Percentiles rank a stretch among this genome's conserved stretches.
These are phyloP conservation scores for Mesocentrotus franciscanus DNA, from an alignment of 53 echinoderm and acorn worm species.

Conservation along the genomic window DNA sequence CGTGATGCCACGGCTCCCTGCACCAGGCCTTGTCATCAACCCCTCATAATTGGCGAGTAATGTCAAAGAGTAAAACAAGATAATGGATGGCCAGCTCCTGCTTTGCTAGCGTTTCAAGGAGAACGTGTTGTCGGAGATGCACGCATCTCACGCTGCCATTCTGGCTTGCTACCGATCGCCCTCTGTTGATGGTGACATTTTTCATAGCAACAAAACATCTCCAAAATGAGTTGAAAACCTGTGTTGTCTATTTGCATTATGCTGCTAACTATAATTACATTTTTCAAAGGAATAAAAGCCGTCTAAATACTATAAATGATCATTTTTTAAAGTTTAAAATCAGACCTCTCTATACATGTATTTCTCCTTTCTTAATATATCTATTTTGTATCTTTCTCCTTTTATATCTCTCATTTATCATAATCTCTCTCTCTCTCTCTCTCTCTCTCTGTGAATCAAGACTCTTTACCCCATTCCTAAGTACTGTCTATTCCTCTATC, in stretches of 20 bases:
- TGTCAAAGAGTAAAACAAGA: constrained; percentile 16
- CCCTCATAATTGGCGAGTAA: constrained; percentile 33
- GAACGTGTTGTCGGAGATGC: constrained; percentile 17
- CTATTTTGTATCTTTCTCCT: not conserved
- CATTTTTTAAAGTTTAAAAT: too few species aligned
- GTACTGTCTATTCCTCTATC: not conserved
- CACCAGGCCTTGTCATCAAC: constrained; percentile 6
- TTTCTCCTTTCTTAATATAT: not conserved
- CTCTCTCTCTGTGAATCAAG: not conserved
- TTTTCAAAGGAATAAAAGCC: not conserved
- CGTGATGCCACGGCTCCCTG: constrained; percentile 35
- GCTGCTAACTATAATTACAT: not conserved
- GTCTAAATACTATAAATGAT: too few species aligned
- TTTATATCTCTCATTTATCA: not conserved
- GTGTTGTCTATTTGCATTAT: not conserved
- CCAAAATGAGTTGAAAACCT: not conserved
- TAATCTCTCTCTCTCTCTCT: constrained; percentile 15
- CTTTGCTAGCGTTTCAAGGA: constrained; percentile 29
- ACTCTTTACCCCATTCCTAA: not conserved
- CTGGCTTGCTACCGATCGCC: not conserved
- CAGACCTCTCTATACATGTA: not conserved
- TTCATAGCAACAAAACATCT: not conserved
- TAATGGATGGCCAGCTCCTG: constrained; percentile 50
- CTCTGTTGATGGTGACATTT: not conserved
- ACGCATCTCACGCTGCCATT: not conserved